Base-by-base conservation (phyloP, 2,797 vertebrate species). In the Todus mexicanus region DNA sequence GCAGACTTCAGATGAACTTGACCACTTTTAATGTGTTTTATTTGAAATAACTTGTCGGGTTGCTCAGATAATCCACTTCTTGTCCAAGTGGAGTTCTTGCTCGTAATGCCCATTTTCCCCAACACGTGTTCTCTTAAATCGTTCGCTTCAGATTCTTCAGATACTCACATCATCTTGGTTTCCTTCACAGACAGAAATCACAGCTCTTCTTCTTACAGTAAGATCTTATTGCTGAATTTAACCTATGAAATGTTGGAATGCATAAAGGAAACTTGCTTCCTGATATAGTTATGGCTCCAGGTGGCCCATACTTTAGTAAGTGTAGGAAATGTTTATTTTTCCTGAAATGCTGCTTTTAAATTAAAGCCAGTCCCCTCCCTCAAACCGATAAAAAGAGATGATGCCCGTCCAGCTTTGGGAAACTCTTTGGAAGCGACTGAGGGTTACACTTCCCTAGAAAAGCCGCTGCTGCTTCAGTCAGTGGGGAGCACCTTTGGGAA, bases 111-210 rank as follows among this genome's bases (percentile, higher is more conserved):
- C 33, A 80, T 87, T 93, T n/a, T 87, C 93, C 94, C 92, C 96
- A 90, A 72, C 88, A 61, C 27, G 54, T 93, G 48, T 94, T 92
- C 92, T 92, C 86, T 95, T 75, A 77, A 84, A 94, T 90, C 4
- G 3, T 84, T 96, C 90, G 29, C 93, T 94, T 93, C 92, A 92
- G 77, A 87, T 92, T 80, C 92, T 94, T 78, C 92, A 94, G 80
- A 85, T 61, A 77, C 93, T 94, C 92, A 90, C 93, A 59, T 50
- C 88, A 79, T 45, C 93, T 94, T 94, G 96, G 92, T 93, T 96
- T 84, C 94, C 95, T 92, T 95, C 93, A 89, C 94, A 94, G 93
- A 82, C 93, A 96, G 88, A 87, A 96, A 93, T 85, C 95, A 95
- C 64, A 96, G 72, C 91, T 94, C 93, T 84, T 92, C 93, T 95